Conservation (phyloP, 2,797 vertebrate genomes). For the Pseudochirops cupreus region DNA sequence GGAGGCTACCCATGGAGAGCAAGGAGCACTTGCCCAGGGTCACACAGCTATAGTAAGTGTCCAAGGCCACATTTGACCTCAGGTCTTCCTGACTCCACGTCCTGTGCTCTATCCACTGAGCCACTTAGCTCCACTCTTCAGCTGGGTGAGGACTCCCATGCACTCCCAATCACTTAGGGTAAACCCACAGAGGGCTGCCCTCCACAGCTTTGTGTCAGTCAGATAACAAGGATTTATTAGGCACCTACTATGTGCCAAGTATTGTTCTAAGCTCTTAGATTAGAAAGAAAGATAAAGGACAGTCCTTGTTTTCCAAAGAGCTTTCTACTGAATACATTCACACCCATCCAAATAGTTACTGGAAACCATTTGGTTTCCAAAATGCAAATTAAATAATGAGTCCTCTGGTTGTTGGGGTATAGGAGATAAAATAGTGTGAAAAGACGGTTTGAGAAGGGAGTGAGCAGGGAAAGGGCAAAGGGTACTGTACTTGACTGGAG, state of each 20-base stretch:
- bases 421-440: background rate
- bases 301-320: rapidly evolving
- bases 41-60: no score
- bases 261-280: background rate
- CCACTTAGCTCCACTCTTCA: background rate
- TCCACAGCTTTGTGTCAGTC: background rate
- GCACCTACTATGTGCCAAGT: background rate
- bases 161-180: background rate
- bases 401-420: background rate
- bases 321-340: background rate
- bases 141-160: background rate
- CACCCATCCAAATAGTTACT: background rate
- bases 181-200: background rate
- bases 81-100: no score
- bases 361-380: background rate
- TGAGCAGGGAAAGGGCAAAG: background rate
- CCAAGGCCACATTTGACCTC: no score
- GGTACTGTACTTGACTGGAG: background rate
- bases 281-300: background rate
- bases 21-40: background rate
- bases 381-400: background rate
- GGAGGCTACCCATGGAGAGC: background rate
- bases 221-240: background rate
- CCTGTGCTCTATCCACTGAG: no score
- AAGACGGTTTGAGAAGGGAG: background rate